Base-by-base conservation (phyloP, 1,140 invertebrate genomes). In the Cyclargus thomasi region DNA sequence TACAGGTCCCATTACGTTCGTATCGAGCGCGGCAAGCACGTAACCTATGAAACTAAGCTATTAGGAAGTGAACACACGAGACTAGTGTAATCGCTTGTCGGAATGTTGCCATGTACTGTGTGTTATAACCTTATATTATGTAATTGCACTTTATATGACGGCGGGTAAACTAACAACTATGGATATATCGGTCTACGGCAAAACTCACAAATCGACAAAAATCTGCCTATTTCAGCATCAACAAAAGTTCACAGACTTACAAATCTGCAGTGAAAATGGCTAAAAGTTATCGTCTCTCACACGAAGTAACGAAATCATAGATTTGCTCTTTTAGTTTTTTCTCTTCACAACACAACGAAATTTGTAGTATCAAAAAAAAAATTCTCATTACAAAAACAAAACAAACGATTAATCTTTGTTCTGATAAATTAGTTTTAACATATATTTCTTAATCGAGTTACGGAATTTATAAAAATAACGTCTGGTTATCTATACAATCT, bases 1-100 rank as follows among this genome's bases (percentile, higher is more conserved):
- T 79, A 83, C 82, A 84, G 81, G 82, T 85, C 82, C 84, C 84
- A 81, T 83, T 78, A 80, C 78, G 73, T 78, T 66, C 68, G 63
- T 74, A 65, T 75, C 70, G 79, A 76, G 78, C 74, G 76, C 76
- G 74, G 75, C 72, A 74, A 72, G 77, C 74, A 75, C 73, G 69
- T 77, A 71, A 69, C 8, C 62, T 62, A 71, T 64, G 63, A 65
- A 73, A 72, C 72, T 77, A 80, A 78, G 62, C 74, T 76, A 77
- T 74, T 68, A 76, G 71, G 70, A 74, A 73, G 68, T 79, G 81
- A 84, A 85, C 83, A 86, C 82, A 85, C 67, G 75, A 77, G 82
- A 85, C 81, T 84, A 83, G 80, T 84, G 68, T 71, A 70, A 73
- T 78, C 68, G 81, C 72, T 80, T 76, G 70, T 79, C 72, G 82